Percentiles rank a stretch among this genome's conserved stretches.
Evolutionary conservation across 1,140 invertebrate species (phyloP).

Genomic region (Probaryconus sp.): DNA sequence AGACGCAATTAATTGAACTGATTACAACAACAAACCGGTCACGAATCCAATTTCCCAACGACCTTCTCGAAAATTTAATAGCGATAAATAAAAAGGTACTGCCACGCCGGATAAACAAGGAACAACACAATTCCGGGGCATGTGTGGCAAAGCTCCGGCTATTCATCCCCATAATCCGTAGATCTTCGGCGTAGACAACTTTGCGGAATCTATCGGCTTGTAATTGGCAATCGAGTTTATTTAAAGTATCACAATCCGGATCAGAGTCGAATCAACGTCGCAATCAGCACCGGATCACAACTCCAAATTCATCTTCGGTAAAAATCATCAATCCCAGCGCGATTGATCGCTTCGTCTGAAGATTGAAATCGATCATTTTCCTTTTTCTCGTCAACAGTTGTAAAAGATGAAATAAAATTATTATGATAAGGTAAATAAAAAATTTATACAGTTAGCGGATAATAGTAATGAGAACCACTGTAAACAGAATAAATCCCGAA

Average conservation of each 20-base stretch:
- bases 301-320: conserved; percentile 35
- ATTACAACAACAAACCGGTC: conserved; percentile 54
- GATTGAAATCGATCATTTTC: conserved; percentile 9
- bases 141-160: no score
- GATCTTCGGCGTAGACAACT: conserved; percentile 45
- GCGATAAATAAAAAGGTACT: conserved; percentile 51
- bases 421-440: neutral
- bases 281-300: conserved; percentile 30
- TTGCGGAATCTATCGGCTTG: conserved; percentile 36
- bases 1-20: conserved; percentile 44
- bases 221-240: conserved; percentile 56
- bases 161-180: conserved; percentile 46
- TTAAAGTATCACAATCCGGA: conserved; percentile 46
- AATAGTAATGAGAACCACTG: no score
- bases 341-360: no score
- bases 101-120: conserved; percentile 11
- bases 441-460: neutral
- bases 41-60: conserved; percentile 50
- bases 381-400: no score
- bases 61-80: conserved; percentile 40
- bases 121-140: conserved; percentile 27
- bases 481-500: no score
- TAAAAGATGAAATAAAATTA: no score
- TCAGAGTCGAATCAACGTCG: conserved; percentile 33
- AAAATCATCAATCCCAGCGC: conserved; percentile 9